These are phyloP conservation scores for Notothenia coriiceps DNA, from an alignment of 2,113 vertebrate genomes.

Conservation along the genomic window DNA sequence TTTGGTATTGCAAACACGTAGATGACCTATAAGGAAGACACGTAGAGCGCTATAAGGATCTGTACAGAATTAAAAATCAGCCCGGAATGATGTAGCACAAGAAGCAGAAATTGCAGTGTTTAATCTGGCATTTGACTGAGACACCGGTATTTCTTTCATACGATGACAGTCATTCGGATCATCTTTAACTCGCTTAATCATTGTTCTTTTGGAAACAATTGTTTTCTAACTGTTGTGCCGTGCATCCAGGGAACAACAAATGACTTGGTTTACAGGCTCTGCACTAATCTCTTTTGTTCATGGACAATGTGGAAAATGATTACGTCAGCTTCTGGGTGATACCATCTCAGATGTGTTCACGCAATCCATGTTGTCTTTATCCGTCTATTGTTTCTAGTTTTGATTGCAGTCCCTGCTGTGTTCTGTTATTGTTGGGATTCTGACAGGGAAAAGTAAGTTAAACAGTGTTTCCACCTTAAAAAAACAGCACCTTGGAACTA, in stretches of 20 bases:
- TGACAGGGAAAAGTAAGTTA: neutral
- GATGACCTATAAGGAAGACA: conserved; percentile 11
- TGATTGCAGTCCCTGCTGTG: neutral
- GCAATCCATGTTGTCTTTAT: conserved; percentile 18
- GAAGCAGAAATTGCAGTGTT: neutral
- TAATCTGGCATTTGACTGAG: neutral
- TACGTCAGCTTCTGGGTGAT: conserved; percentile 13
- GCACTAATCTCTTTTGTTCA: conserved; percentile 13
- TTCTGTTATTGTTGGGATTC: neutral
- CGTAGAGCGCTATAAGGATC: neutral
- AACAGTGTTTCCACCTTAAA: neutral
- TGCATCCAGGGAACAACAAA: conserved; percentile 3
- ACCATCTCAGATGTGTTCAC: conserved; percentile 10
- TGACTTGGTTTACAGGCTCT: neutral
- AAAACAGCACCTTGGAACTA: neutral
- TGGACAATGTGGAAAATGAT: neutral
- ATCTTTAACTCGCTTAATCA: neutral
- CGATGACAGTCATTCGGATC: neutral
- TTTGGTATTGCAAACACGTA: conserved; percentile 25
- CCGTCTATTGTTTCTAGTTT: conserved; percentile 1
- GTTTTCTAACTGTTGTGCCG: neutral
- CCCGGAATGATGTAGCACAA: neutral
- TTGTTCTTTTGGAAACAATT: neutral
- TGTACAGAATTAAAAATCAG: neutral
- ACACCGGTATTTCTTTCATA: neutral